Conservation (phyloP, 2,888 invertebrate genomes). For the Eurytoma californica region DNA sequence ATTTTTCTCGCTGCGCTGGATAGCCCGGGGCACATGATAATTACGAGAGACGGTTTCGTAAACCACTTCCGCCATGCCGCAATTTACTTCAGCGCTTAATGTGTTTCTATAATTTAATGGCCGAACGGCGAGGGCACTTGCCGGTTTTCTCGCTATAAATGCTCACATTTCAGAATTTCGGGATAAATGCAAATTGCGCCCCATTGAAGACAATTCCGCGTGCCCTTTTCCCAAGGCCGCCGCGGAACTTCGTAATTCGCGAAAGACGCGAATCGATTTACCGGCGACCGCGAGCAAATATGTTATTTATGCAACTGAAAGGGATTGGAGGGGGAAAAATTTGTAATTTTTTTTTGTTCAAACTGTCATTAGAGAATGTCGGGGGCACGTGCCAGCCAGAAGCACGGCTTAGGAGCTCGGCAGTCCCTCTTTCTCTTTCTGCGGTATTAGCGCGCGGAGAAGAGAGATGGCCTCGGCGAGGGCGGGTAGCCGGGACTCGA, state of each 20-base stretch:
- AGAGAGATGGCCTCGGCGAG: constrained; percentile 40
- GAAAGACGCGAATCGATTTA: too few relatives aligned
- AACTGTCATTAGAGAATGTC: not conserved
- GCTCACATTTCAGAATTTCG: too few relatives aligned
- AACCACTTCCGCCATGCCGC: not conserved
- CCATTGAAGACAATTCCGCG: too few relatives aligned
- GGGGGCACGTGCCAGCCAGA: constrained; percentile 10
- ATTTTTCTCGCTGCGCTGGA: constrained; percentile 31
- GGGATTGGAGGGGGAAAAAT: too few relatives aligned
- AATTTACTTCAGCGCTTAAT: not conserved
- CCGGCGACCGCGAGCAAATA: too few relatives aligned
- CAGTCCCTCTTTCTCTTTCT: not conserved
- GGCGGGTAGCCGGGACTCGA: constrained; percentile 16
- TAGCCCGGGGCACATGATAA: constrained; percentile 25
- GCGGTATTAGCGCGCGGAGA: constrained; percentile 29
- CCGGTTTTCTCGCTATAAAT: too few relatives aligned
- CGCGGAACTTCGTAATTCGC: too few relatives aligned
- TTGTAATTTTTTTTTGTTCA: too few relatives aligned
- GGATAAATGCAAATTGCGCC: too few relatives aligned
- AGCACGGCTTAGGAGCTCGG: constrained; percentile 8
- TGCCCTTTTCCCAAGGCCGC: too few relatives aligned
- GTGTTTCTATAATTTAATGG: not conserved
- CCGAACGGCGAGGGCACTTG: too few relatives aligned
- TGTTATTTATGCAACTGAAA: too few relatives aligned
- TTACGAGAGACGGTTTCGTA: constrained; percentile 26